Percentiles rank a stretch among this genome's conserved stretches.
Conservation (phyloP, 2,797 vertebrate species). For the Pseudochromis fuscus region DNA sequence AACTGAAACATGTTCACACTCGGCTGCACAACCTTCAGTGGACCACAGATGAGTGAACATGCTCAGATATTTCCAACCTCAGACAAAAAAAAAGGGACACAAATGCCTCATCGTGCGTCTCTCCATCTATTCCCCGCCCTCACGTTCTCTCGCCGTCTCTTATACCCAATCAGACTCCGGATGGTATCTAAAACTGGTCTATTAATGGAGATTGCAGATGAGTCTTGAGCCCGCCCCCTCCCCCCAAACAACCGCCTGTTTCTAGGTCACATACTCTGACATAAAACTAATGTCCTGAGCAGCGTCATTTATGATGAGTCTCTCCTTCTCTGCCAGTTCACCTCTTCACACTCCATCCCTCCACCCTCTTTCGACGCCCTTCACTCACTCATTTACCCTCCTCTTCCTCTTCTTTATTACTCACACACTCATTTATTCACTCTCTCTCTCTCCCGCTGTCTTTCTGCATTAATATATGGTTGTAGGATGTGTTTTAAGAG, state of each 20-base stretch:
- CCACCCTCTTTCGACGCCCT: neutral
- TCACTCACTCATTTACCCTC: neutral
- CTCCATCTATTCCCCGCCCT: conserved; percentile 28
- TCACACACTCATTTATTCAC: conserved; percentile 27
- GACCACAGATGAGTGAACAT: no score
- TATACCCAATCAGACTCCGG: neutral
- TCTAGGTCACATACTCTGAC: conserved; percentile 64
- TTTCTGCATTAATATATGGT: conserved; percentile 17
- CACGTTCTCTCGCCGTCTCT: conserved; percentile 1
- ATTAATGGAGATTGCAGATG: conserved; percentile 35
- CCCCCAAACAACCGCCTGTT: conserved; percentile 23
- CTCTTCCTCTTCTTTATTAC: conserved; percentile 24
- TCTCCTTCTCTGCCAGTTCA: conserved; percentile 52
- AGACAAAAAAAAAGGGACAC: no score
- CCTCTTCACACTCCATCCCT: conserved; percentile 8
- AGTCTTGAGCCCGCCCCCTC: conserved; percentile 3
- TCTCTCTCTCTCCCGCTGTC: neutral
- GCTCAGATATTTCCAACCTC: conserved; percentile 9
- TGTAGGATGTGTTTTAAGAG: conserved; percentile 41
- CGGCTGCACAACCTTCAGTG: conserved; percentile 6
- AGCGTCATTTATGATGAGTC: conserved; percentile 53
- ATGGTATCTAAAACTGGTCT: conserved; percentile 29
- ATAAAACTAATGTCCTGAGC: conserved; percentile 63
- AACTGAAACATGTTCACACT: conserved; percentile 42
- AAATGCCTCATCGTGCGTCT: no score